Conservation (phyloP, 2,888 invertebrate genomes). For the Orthosia cruda region DNA sequence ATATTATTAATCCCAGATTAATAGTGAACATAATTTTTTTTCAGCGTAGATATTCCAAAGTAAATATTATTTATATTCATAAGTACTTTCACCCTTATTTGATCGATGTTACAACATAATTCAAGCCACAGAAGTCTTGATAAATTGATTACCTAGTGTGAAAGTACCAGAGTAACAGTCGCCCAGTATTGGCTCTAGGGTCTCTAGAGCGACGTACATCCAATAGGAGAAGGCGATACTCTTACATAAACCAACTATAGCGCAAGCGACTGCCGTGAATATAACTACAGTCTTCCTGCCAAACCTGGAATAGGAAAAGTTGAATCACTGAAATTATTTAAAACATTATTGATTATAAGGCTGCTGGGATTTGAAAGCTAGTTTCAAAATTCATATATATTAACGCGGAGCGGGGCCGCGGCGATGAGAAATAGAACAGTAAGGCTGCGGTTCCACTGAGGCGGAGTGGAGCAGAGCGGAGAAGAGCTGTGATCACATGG, state of each 20-base stretch:
- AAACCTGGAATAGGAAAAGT: constrained; percentile 39
- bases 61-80: background rate
- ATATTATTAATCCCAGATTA: too few species aligned
- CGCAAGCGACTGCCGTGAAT: constrained; percentile 38
- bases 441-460: too few species aligned
- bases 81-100: too few species aligned
- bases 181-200: constrained; percentile 73
- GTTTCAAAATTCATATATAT: too few species aligned
- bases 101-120: too few species aligned
- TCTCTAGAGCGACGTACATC: constrained; percentile 63
- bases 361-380: too few species aligned
- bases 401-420: too few species aligned
- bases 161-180: constrained; percentile 74
- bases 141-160: constrained; percentile 68
- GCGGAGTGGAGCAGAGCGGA: too few species aligned
- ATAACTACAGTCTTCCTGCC: constrained; percentile 58
- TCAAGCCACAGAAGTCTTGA: too few species aligned
- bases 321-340: background rate
- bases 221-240: constrained; percentile 59
- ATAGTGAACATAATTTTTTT: too few species aligned
- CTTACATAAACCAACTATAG: constrained; percentile 53
- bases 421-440: too few species aligned
- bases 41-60: background rate
- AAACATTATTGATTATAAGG: background rate
- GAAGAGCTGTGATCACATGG: too few species aligned